These are phyloP conservation scores for Acanthisitta chloris DNA, from an alignment of 2,113 vertebrate species.

Conservation along the genomic window DNA sequence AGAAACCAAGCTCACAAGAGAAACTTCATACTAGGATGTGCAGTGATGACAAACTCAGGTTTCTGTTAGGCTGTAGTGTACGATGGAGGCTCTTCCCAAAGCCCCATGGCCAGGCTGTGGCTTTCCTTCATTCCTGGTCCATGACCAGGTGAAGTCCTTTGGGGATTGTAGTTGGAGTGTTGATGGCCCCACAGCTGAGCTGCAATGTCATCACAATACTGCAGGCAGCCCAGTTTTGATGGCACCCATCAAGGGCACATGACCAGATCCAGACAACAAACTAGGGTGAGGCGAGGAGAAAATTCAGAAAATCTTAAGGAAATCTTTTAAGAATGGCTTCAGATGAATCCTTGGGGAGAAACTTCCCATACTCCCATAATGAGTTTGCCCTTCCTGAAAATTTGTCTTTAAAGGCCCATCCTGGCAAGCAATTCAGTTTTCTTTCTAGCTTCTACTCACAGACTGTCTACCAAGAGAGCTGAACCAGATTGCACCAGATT, in stretches of 20 bases:
- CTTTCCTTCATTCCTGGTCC: not conserved
- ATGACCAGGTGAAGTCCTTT: not conserved
- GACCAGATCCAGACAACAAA: not conserved
- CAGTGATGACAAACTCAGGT: not conserved
- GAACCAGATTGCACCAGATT: not conserved
- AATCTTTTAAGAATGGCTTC: not conserved
- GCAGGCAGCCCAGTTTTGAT: not conserved
- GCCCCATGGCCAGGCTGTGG: not conserved
- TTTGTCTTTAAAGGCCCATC: not conserved
- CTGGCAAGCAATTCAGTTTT: not conserved
- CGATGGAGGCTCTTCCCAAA: fast-evolving
- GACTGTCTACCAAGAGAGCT: not conserved
- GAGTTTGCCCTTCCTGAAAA: not conserved
- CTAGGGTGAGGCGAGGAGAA: not conserved
- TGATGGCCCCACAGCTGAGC: not conserved
- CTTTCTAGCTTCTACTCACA: not conserved
- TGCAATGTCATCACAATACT: not conserved
- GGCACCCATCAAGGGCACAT: not conserved
- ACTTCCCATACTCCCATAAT: not conserved
- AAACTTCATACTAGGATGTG: not conserved
- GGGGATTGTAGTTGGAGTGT: not conserved
- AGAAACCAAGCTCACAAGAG: not conserved
- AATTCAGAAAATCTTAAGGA: not conserved
- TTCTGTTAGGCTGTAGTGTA: not conserved
- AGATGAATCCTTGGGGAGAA: not conserved